phyloP scores from a whole-genome alignment of 2,888 invertebrate species.

The Oligia fasciuncula region DNA sequence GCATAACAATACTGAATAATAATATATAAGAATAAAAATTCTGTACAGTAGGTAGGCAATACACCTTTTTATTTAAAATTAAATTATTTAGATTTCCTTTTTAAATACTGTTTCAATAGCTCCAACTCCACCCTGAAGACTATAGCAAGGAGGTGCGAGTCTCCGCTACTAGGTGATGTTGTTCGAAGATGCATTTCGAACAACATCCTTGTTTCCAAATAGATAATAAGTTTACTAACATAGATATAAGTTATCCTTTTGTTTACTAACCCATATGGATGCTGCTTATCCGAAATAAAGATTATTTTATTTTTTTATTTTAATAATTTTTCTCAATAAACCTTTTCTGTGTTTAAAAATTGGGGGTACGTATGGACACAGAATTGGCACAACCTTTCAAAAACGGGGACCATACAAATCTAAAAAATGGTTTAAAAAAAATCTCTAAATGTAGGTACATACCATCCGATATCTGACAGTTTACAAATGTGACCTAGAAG shows the following conservation, averaged over 20 bases:
- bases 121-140: too few species aligned
- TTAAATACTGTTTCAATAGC: not conserved
- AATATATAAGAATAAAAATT: not conserved
- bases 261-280: too few species aligned
- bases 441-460: slow-evolving; percentile 10
- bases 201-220: too few species aligned
- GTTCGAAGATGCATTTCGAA: too few species aligned
- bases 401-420: not conserved
- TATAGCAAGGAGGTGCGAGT: too few species aligned
- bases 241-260: too few species aligned
- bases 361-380: not conserved
- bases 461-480: slow-evolving; percentile 52
- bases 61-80: too few species aligned
- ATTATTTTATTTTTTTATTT: too few species aligned
- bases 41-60: not conserved
- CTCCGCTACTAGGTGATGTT: too few species aligned
- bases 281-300: too few species aligned
- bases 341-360: not conserved
- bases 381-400: not conserved
- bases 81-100: too few species aligned
- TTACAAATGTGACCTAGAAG: slow-evolving; percentile 53
- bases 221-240: too few species aligned
- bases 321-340: not conserved
- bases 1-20: not conserved
- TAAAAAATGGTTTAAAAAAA: slow-evolving; percentile 17